Percentiles rank a stretch among this genome's conserved stretches.
Evolutionary conservation across 1,140 invertebrate genomes (phyloP).

Genomic region (Ladona fulva): DNA sequence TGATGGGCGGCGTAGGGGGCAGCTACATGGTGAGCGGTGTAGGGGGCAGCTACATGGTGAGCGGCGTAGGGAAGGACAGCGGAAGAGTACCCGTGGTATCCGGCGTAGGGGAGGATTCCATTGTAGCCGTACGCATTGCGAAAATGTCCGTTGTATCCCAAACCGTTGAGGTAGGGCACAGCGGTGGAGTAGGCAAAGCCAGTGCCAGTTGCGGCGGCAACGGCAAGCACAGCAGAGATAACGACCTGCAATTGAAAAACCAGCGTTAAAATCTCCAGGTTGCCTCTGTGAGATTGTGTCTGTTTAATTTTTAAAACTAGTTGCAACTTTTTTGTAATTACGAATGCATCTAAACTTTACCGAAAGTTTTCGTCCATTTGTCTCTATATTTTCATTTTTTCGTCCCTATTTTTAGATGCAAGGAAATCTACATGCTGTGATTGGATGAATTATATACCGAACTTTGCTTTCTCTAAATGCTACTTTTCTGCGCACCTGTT

Average conservation of each 20-base stretch:
- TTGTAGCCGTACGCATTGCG: background rate
- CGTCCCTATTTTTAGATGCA: too few relatives aligned
- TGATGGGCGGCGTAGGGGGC: constrained; percentile 11
- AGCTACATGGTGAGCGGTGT: constrained; percentile 8
- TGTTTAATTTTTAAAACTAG: too few relatives aligned
- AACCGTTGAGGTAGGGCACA: constrained; percentile 2
- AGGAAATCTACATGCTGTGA: too few relatives aligned
- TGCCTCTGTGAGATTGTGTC: too few relatives aligned
- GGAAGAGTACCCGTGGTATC: constrained; percentile 15
- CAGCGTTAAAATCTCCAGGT: too few relatives aligned
- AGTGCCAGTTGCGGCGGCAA: constrained; percentile 23
- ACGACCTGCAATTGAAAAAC: constrained; percentile 28
- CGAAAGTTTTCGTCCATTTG: too few relatives aligned
- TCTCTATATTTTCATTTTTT: too few relatives aligned
- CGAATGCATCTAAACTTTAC: too few relatives aligned
- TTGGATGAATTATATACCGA: too few relatives aligned
- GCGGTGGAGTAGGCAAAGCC: background rate
- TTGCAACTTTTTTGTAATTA: too few relatives aligned
- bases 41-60: constrained; percentile 23
- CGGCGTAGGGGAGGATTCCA: background rate
- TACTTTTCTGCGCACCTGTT: too few relatives aligned
- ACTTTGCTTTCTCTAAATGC: too few relatives aligned
- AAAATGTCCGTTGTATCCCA: constrained; percentile 9
- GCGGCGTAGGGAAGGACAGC: constrained; percentile 14
- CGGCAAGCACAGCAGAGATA: constrained; percentile 25